Evolutionary conservation across 2,797 vertebrate species (phyloP).

Genomic region (Lithobates sylvaticus): DNA sequence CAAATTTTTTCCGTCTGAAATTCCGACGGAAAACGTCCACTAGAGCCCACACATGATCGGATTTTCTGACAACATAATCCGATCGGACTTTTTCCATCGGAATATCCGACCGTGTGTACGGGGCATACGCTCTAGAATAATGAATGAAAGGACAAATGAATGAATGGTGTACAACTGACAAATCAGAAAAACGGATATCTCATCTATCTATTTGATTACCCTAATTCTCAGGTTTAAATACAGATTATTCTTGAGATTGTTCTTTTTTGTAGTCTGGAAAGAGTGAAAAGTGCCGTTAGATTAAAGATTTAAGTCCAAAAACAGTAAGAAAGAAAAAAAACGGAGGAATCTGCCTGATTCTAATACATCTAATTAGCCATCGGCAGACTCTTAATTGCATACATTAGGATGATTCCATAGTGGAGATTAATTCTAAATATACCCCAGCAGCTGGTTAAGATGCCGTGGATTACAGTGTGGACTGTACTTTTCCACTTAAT

Average conservation of each 20-base stretch:
- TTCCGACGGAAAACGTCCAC: no score
- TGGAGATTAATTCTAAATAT: slow-evolving; percentile 99
- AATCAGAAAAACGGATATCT: no score
- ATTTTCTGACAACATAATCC: no score
- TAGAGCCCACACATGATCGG: no score
- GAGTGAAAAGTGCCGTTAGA: slow-evolving; percentile 64
- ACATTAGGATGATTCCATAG: slow-evolving; percentile 99
- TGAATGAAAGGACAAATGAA: no score
- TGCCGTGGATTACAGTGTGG: slow-evolving; percentile 89
- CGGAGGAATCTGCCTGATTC: slow-evolving; percentile 82
- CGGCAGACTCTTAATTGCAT: slow-evolving; percentile 99
- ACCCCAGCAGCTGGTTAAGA: slow-evolving; percentile 96
- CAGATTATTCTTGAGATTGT: neutral
- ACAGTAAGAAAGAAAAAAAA: slow-evolving; percentile 29
- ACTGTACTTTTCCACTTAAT: slow-evolving; percentile 95
- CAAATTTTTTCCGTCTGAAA: no score
- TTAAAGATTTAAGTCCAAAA: slow-evolving; percentile 65
- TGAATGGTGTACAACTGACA: no score
- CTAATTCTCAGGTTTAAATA: neutral
- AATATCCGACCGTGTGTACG: no score
- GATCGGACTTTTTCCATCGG: no score
- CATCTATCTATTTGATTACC: no score
- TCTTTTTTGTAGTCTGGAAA: neutral
- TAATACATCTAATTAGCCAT: slow-evolving; percentile 99
- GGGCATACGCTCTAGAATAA: no score